Conservation (phyloP, 2,113 vertebrate species). For the Zootoca vivipara region DNA sequence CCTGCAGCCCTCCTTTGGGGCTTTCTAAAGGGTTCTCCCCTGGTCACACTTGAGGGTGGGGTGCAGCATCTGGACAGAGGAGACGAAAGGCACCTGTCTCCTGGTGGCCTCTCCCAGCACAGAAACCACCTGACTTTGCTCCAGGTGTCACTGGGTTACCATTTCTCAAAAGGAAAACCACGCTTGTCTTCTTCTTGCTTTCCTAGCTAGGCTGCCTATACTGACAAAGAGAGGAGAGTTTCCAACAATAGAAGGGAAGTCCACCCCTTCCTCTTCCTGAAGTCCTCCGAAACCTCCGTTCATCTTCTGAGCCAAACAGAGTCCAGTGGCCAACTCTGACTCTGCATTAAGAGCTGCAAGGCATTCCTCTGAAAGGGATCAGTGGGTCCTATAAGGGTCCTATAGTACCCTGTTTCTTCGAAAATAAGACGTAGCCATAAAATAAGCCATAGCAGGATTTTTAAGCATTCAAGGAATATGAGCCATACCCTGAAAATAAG, state of each 20-base stretch:
- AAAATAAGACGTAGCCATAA: no score
- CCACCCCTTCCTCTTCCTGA: not conserved
- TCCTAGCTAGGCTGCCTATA: not conserved
- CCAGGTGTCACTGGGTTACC: not conserved
- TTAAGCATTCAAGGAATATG: no score
- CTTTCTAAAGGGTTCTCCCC: no score
- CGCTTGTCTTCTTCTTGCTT: not conserved
- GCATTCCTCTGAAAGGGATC: not conserved
- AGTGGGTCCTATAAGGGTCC: not conserved
- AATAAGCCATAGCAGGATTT: no score
- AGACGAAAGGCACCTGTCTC: not conserved
- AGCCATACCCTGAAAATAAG: no score
- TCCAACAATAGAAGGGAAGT: not conserved
- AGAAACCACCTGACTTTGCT: no score
- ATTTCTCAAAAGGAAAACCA: not conserved
- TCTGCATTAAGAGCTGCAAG: not conserved
- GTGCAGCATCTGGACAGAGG: not conserved
- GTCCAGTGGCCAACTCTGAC: not conserved
- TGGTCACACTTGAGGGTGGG: not conserved
- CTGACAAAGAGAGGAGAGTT: not conserved
- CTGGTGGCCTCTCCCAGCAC: not conserved
- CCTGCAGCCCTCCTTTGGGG: fast-evolving
- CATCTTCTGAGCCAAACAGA: not conserved
- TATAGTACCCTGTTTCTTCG: no score
- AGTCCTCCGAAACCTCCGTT: not conserved